Evolutionary conservation across 2,888 invertebrate genomes (phyloP), one percentile per base, ranked within the genome.

Genomic region (Unio delphinus): DNA sequence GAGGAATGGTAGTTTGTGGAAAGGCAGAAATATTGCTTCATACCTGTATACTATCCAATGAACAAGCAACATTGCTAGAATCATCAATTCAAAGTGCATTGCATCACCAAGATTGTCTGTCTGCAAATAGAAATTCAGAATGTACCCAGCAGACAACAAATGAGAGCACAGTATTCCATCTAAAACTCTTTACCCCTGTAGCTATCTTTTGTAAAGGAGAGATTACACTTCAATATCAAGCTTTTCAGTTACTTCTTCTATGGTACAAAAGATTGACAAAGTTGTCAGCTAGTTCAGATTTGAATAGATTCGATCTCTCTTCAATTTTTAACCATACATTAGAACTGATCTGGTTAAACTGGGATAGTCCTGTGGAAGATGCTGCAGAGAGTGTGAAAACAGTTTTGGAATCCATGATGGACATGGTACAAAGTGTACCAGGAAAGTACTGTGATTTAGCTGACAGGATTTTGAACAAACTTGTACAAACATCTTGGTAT

Each of bases 281-380:
- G 64, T 60, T 68, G 56, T 54, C 65, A 64, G 64, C 71, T 60
- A 60, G 23, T 55, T 30, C 58, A 34, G 72, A 73, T 65, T 73
- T 62, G 26, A 17, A 20, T 18, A 8, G 55, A 20, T 26, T 65
- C 15, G 66, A 72, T 45, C n/a, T 68, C 56, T 54, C 61, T 61
- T 67, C 66, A 64, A 65, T 75, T 54, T 59, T 75, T 20, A 62
- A 68, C 58, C 68, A 76, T 34, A 82, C 84, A n/a, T 64, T 86
- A 58, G 69, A 80, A 8, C 69, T 86, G 23, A 76, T 88, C 28
- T 83, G 85, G 76, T 69, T 83, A 59, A 81, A 87, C 74, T 81
- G 85, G 79, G 88, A 88, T 68, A 87, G 84, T 65, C 87, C 88
- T 15, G 85, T 88, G n/a, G 86, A 86, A 60, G 88, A 87, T 70